phyloP scores from a whole-genome alignment of 2,797 vertebrate genomes.

The Heteromormyrus szaboi region DNA sequence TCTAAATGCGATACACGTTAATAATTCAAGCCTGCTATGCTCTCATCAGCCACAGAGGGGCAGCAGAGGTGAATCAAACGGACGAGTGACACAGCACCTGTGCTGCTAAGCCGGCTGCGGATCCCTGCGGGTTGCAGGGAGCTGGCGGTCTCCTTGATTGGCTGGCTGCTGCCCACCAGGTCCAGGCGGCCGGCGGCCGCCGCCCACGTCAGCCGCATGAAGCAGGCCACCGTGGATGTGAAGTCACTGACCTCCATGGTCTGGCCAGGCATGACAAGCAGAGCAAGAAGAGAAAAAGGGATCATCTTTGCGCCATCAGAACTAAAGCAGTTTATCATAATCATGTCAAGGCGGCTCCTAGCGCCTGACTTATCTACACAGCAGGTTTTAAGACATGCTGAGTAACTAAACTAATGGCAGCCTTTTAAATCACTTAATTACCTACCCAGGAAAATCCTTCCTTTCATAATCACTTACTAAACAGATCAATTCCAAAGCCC shows the following conservation, averaged over 20 bases:
- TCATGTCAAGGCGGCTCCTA: background rate
- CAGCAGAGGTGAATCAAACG: background rate
- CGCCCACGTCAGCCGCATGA: conserved; percentile 97
- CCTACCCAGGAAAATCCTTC: background rate
- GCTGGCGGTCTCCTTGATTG: conserved; percentile 86
- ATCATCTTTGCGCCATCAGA: background rate
- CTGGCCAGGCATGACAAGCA: conserved; percentile 49
- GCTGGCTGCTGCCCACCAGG: conserved; percentile 91
- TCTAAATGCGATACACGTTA: background rate
- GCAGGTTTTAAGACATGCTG: background rate
- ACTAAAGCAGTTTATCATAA: background rate
- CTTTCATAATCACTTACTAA: background rate
- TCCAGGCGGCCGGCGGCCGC: conserved; percentile 92
- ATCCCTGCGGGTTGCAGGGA: conserved; percentile 79
- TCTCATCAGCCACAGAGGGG: background rate
- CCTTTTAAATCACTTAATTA: background rate
- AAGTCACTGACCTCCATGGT: conserved; percentile 97
- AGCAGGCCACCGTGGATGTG: conserved; percentile 93
- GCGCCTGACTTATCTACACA: background rate
- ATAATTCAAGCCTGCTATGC: background rate
- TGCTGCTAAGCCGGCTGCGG: conserved; percentile 92
- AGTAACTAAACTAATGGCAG: background rate
- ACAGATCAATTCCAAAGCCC: background rate
- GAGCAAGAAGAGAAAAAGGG: background rate
- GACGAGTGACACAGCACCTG: conserved; percentile 53